These are phyloP conservation scores for Actenoides lindsayi DNA, from an alignment of 2,113 vertebrate species.

Conservation along the genomic window DNA sequence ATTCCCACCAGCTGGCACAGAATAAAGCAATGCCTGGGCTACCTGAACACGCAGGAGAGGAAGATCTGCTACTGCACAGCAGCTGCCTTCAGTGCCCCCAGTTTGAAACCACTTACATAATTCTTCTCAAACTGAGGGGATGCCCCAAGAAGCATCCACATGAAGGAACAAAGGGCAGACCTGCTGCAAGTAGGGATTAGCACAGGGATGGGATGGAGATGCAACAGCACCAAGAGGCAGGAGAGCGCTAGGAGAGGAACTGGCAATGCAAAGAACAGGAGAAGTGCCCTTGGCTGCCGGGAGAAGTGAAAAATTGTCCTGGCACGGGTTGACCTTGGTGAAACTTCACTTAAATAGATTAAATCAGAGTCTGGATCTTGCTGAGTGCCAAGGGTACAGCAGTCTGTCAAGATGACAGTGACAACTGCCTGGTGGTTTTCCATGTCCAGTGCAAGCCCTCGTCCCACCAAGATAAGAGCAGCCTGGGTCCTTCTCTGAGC, in stretches of 20 bases:
- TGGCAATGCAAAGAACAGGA: neutral
- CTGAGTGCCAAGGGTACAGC: neutral
- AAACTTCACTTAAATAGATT: slow-evolving; percentile 33
- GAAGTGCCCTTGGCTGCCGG: neutral
- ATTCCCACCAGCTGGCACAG: neutral
- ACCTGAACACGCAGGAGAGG: neutral
- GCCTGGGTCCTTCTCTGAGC: neutral
- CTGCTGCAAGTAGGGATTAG: neutral
- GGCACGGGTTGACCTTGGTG: neutral
- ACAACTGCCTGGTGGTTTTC: neutral
- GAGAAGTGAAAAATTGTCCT: neutral
- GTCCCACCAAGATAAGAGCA: neutral
- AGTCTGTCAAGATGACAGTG: neutral
- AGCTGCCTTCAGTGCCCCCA: neutral
- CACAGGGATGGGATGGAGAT: neutral
- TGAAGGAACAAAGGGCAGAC: neutral
- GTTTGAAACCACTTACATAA: neutral
- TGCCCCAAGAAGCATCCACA: neutral
- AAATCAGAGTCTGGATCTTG: neutral
- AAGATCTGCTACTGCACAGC: neutral
- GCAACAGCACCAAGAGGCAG: neutral
- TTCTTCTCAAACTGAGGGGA: neutral
- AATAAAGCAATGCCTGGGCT: neutral
- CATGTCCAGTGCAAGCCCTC: neutral
- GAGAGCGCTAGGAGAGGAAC: neutral